phyloP scores from a whole-genome alignment of 2,888 invertebrate species.

The Prosapia bicincta region DNA sequence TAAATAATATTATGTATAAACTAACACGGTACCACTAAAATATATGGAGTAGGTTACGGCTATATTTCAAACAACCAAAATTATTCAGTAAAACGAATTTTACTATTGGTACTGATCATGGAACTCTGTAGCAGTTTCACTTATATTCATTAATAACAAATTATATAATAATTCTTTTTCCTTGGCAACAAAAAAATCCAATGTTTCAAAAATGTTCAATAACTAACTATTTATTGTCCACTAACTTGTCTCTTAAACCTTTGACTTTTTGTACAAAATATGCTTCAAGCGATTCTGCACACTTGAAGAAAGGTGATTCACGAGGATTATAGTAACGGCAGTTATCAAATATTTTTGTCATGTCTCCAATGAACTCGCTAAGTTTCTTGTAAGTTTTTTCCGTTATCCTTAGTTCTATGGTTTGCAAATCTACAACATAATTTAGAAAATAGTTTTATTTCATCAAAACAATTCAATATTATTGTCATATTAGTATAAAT shows the following conservation, averaged over 20 bases:
- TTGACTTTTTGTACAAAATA: constrained; percentile 94
- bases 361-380: constrained; percentile 94
- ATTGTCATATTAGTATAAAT: too few species aligned
- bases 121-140: too few species aligned
- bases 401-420: constrained; percentile 83
- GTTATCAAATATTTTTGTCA: constrained; percentile 98
- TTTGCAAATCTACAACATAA: constrained; percentile 78
- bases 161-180: neutral
- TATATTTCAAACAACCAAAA: neutral
- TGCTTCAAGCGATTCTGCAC: constrained; percentile 92
- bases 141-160: neutral
- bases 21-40: neutral
- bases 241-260: constrained; percentile 71
- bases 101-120: too few species aligned
- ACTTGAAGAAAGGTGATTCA: constrained; percentile 93
- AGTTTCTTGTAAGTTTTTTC: constrained; percentile 79
- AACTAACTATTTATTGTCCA: constrained; percentile 33
- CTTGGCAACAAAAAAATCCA: neutral
- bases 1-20: neutral
- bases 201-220: neutral
- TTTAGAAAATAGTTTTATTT: too few species aligned
- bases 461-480: too few species aligned
- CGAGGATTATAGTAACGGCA: constrained; percentile 96
- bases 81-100: too few species aligned
- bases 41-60: neutral